Percentiles rank a stretch among this genome's conserved stretches.
Conservation (phyloP, 1,140 invertebrate genomes). For the Homalodisca vitripennis region DNA sequence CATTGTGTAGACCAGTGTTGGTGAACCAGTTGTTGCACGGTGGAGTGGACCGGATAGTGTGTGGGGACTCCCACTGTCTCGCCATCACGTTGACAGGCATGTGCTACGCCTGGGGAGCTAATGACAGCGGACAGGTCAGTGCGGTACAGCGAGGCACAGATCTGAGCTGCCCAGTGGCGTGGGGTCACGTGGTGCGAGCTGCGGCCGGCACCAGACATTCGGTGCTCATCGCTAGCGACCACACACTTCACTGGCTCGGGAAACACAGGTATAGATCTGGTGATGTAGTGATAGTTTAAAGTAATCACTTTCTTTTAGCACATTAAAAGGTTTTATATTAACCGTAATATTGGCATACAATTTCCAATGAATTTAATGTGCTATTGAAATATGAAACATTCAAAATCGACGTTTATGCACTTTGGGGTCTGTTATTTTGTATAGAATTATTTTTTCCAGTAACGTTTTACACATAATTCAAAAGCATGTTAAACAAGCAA, state of each 20-base stretch:
- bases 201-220: constrained; percentile 73
- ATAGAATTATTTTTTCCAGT: too few species aligned
- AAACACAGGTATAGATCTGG: constrained; percentile 48
- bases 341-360: too few species aligned
- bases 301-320: too few species aligned
- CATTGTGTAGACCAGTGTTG: too few species aligned
- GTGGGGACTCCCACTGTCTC: constrained; percentile 70
- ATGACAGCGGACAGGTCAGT: constrained; percentile 63
- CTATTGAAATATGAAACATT: too few species aligned
- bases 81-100: constrained; percentile 79
- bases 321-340: too few species aligned
- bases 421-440: too few species aligned
- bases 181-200: constrained; percentile 63
- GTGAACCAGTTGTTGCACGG: constrained; percentile 66
- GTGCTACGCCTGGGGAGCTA: constrained; percentile 79
- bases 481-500: too few species aligned
- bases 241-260: constrained; percentile 39
- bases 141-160: constrained; percentile 34
- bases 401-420: too few species aligned
- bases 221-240: constrained; percentile 65
- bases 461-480: too few species aligned
- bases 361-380: too few species aligned
- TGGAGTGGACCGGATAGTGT: constrained; percentile 70
- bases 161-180: constrained; percentile 39
- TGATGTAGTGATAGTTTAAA: too few species aligned